phyloP scores from a whole-genome alignment of 1,140 invertebrate species.

The Drosophila biarmipes region DNA sequence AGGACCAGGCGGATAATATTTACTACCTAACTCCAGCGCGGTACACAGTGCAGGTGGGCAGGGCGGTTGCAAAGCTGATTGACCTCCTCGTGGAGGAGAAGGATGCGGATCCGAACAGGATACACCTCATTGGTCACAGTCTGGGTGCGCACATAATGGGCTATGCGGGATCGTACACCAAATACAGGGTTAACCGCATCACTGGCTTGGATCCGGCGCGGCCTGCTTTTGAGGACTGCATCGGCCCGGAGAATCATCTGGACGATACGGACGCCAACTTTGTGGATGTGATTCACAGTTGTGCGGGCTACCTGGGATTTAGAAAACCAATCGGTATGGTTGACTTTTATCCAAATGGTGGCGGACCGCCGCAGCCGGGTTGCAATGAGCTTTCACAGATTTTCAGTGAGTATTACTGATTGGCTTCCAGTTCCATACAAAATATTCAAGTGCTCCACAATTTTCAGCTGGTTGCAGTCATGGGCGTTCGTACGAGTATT shows the following conservation, averaged over 20 bases:
- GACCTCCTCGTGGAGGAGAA: slow-evolving; percentile 86
- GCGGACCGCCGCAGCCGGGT: slow-evolving; percentile 89
- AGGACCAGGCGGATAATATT: slow-evolving; percentile 87
- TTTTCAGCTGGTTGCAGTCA: slow-evolving; percentile 90
- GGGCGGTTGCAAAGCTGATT: slow-evolving; percentile 87
- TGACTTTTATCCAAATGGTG: slow-evolving; percentile 94
- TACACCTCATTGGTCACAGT: slow-evolving; percentile 92
- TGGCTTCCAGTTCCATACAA: background rate
- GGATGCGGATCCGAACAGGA: slow-evolving; percentile 85
- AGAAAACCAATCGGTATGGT: slow-evolving; percentile 88
- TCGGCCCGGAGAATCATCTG: slow-evolving; percentile 86
- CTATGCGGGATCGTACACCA: slow-evolving; percentile 89
- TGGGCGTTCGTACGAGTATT: slow-evolving; percentile 88
- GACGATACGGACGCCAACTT: slow-evolving; percentile 89
- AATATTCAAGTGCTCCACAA: background rate
- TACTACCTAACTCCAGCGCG: slow-evolving; percentile 88
- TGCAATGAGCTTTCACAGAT: slow-evolving; percentile 87
- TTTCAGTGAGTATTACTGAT: slow-evolving; percentile 84
- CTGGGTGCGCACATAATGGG: slow-evolving; percentile 95
- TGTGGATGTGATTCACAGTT: slow-evolving; percentile 92
- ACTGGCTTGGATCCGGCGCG: slow-evolving; percentile 91
- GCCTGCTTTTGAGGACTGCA: slow-evolving; percentile 88
- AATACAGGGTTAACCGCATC: slow-evolving; percentile 86
- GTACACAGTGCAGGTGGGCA: slow-evolving; percentile 88
- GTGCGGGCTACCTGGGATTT: slow-evolving; percentile 88